Base-by-base conservation (phyloP, 2,888 invertebrate genomes). In the Phytoseiulus persimilis region DNA sequence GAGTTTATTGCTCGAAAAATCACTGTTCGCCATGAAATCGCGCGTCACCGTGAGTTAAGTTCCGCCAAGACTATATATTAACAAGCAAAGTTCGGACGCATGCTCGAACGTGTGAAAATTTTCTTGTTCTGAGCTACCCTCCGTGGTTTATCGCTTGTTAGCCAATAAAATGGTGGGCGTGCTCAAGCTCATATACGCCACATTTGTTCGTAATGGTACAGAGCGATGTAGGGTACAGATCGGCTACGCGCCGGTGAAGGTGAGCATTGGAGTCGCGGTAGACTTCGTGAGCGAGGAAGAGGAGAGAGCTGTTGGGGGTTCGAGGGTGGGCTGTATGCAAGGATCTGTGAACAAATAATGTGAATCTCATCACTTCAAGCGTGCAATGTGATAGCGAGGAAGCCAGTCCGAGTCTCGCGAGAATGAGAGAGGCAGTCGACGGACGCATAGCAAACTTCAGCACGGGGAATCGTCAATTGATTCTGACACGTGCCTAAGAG, bases 321-420 rank as follows among this genome's bases (percentile, higher is more conserved):
- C 65, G 65, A 65, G 28, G 28, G 18, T 18, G 65, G 18, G 65
- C 65, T 6, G 18, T 65, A 65, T 28, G 65, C 1, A 39, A 23
- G 65, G 65, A 65, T 65, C 65, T 65, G 65, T 65, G 65, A 65
- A 65, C 65, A 65, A 65, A 65, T 65, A 65, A 65, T 65, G 65
- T 65, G 65, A 28, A 65, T 65, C 65, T 65, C 65, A 65, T 65
- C 65, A 65, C 28, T 65, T 65, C 65, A 28, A 65, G 65, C 65
- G 65, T 65, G 65, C 65, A 65, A 65, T 65, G 65, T 65, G 65
- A 65, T 65, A 65, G 65, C 65, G 18, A 23, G 23, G 18, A 23
- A 28, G 65, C 65, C 18, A 18, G 65, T 28, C 18, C 65, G 65
- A 65, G 65, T 3, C 39, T 39, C 39, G 39, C 39, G 9, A 6